These are phyloP conservation scores for Nansenia antarctica DNA, from an alignment of 2,113 vertebrate genomes.

Conservation along the genomic window DNA sequence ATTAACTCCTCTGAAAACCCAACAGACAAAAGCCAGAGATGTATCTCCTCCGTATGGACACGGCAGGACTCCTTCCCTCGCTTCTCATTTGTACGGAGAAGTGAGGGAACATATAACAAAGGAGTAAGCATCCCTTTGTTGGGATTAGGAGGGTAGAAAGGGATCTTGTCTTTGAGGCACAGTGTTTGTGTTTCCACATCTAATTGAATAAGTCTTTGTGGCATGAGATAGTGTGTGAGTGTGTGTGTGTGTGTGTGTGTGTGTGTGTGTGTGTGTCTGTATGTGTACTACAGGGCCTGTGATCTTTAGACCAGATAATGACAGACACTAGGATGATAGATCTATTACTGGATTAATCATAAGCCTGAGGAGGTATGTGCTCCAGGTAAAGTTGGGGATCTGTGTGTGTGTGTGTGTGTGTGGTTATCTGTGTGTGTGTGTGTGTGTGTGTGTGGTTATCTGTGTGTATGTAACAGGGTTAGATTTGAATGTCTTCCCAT, in stretches of 20 bases:
- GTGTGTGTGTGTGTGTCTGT: neutral
- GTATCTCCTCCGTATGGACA: slow-evolving; percentile 49
- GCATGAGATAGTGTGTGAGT: neutral
- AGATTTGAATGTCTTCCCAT: too few relatives aligned
- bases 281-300: too few relatives aligned
- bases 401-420: neutral
- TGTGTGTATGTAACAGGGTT: too few relatives aligned
- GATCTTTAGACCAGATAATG: too few relatives aligned
- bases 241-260: slow-evolving; percentile 2
- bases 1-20: slow-evolving; percentile 51
- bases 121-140: slow-evolving; percentile 67
- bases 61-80: slow-evolving; percentile 57
- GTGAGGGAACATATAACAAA: slow-evolving; percentile 67
- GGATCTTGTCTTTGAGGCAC: slow-evolving; percentile 61
- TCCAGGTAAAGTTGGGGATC: too few relatives aligned
- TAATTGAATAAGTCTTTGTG: slow-evolving; percentile 70
- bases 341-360: too few relatives aligned
- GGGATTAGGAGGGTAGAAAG: slow-evolving; percentile 70
- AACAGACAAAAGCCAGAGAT: slow-evolving; percentile 53
- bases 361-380: too few relatives aligned
- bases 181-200: slow-evolving; percentile 58
- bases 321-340: too few relatives aligned
- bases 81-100: slow-evolving; percentile 57
- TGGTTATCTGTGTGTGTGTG: slow-evolving; percentile 1
- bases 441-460: neutral